These are phyloP conservation scores for Drosophila multiciliata DNA, from an alignment of 2,888 invertebrate genomes.

Conservation along the genomic window DNA sequence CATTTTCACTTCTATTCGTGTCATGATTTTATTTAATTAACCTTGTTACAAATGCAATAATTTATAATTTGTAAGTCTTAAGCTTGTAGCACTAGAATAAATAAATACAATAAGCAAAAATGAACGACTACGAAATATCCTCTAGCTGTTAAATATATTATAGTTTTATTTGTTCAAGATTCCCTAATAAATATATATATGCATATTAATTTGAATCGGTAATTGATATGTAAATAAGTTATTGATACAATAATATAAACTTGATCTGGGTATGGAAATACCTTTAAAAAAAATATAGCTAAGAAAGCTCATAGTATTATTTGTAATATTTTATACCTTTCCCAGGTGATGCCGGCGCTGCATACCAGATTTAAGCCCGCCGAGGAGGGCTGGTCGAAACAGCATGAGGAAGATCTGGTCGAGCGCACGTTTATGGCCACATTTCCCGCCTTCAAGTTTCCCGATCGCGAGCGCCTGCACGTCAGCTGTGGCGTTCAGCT, in stretches of 20 bases:
- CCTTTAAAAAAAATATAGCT: not conserved
- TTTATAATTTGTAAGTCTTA: too few species aligned
- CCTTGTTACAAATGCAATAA: too few species aligned
- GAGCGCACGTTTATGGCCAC: slow-evolving; percentile 86
- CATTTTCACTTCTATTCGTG: too few species aligned
- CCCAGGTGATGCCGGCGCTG: slow-evolving; percentile 84
- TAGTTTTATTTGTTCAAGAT: too few species aligned
- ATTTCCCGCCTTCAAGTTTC: slow-evolving; percentile 93
- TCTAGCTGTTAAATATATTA: too few species aligned
- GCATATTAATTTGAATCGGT: too few species aligned
- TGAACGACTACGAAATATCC: too few species aligned
- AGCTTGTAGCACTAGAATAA: too few species aligned
- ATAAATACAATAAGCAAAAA: too few species aligned
- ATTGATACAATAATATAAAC: too few species aligned
- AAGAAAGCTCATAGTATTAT: not conserved
- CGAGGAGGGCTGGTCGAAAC: slow-evolving; percentile 85
- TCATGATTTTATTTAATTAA: too few species aligned
- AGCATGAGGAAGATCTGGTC: slow-evolving; percentile 84
- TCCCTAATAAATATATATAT: not conserved
- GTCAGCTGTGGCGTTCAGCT: slow-evolving; percentile 91
- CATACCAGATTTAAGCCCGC: slow-evolving; percentile 80
- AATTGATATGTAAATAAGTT: too few species aligned
- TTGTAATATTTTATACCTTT: slow-evolving; percentile 5
- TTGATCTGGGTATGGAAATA: not conserved
- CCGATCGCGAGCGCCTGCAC: slow-evolving; percentile 91